These are phyloP conservation scores for Miltochrista miniata DNA, from an alignment of 2,888 invertebrate species.

Conservation along the genomic window DNA sequence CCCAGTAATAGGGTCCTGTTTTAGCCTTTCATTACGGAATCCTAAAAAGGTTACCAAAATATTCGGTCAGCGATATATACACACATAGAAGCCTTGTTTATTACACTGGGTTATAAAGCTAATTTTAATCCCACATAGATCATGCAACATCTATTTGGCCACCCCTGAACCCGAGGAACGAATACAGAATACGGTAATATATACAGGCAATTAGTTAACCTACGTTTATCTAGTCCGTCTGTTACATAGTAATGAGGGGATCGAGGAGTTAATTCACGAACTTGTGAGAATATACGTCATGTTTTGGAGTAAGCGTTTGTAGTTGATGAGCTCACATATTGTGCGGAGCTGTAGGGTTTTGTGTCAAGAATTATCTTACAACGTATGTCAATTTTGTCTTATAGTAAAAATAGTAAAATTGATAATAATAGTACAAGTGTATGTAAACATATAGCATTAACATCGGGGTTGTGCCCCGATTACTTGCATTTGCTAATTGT, in stretches of 20 bases:
- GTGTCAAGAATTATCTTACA: too few relatives aligned
- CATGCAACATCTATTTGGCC: constrained; percentile 4
- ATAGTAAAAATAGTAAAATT: too few relatives aligned
- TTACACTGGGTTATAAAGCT: constrained; percentile 1
- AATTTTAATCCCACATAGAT: constrained; percentile 4
- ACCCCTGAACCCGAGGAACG: constrained; percentile 8
- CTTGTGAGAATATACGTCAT: constrained; percentile 14
- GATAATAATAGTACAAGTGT: too few relatives aligned
- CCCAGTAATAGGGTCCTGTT: too few relatives aligned
- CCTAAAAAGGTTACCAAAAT: too few relatives aligned
- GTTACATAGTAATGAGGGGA: constrained; percentile 36
- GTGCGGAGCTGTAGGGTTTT: neutral
- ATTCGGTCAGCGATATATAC: too few relatives aligned
- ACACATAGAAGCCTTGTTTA: neutral
- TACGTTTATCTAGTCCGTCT: constrained; percentile 25
- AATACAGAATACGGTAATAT: constrained; percentile 32
- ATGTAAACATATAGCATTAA: too few relatives aligned
- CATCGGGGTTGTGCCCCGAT: too few relatives aligned
- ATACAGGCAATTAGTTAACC: constrained; percentile 44
- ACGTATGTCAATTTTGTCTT: too few relatives aligned
- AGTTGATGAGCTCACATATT: neutral
- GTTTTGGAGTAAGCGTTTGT: constrained; percentile 1
- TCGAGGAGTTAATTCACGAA: constrained; percentile 19
- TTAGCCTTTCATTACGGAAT: too few relatives aligned
- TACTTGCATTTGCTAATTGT: too few relatives aligned